A percentile compares a stretch with the other conserved stretches of the same genome.
phyloP scores from a whole-genome alignment of 2,888 invertebrate genomes.

The Noctua fimbriata region DNA sequence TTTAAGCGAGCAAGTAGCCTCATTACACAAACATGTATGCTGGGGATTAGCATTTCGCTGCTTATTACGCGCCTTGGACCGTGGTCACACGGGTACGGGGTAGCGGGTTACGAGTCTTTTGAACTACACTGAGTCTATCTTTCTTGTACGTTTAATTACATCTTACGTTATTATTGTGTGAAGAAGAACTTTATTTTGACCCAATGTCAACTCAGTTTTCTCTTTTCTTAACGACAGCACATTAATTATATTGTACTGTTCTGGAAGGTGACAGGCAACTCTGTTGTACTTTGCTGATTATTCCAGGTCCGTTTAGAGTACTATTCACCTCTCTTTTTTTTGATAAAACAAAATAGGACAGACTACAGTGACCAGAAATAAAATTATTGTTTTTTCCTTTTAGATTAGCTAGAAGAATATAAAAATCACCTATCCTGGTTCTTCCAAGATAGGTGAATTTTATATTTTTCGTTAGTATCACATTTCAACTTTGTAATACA shows the following conservation, averaged over 20 bases:
- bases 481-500: too few relatives aligned
- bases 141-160: not conserved
- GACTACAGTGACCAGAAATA: not conserved
- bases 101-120: slow-evolving; percentile 9
- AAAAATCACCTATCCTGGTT: not conserved
- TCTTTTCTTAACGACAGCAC: not conserved
- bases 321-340: not conserved
- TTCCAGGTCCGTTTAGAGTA: not conserved
- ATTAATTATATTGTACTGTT: not conserved
- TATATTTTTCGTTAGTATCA: too few relatives aligned
- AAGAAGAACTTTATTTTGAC: not conserved
- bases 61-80: slow-evolving; percentile 63
- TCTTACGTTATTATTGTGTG: not conserved
- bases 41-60: slow-evolving; percentile 68
- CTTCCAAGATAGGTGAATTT: not conserved
- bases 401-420: not conserved
- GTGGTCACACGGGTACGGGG: slow-evolving; percentile 18
- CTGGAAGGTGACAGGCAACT: not conserved
- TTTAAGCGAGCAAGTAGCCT: slow-evolving; percentile 65
- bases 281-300: not conserved
- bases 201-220: not conserved
- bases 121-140: not conserved
- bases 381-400: not conserved
- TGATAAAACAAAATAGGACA: not conserved
- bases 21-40: slow-evolving; percentile 72